Base-by-base conservation (phyloP, 2,797 vertebrate species). In the Poliocrania exsul region DNA sequence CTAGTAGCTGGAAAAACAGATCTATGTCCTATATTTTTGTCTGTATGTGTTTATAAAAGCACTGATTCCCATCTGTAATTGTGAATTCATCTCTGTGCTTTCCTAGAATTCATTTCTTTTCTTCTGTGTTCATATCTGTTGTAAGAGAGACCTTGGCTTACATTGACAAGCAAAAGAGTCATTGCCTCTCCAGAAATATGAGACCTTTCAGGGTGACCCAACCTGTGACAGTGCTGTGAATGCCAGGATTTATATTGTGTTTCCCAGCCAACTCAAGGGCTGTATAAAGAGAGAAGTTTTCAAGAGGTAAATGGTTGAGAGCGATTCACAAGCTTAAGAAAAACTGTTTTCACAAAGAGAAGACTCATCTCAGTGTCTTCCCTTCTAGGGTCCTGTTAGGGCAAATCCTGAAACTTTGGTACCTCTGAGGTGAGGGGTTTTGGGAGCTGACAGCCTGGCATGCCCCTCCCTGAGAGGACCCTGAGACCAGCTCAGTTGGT, bases 41-140 rank as follows among this genome's bases (percentile, higher is more conserved):
- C 66, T 70, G 5, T 60, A 14, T 65, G 29, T 79, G 28, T 89
- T 94, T 66, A 60, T 29, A 79, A 51, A 88, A 73, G 49, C 56
- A 38, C 40, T 2, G 1, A 50, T 69, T 90, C 84, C 56, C n/a
- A 13, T 64, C 51, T 77, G 33, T 53, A 80, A 69, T 58, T 62
- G 75, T 88, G 71, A 92, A 35, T 79, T 89, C 67, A 67, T 50
- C 33, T 28, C 67, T 56, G 13, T 71, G 78, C 81, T 89, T 89
- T 91, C 86, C 84, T 89, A 81, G 60, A 93, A 78, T 67, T 77
- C 57, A 38, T 92, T 80, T 80, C 25, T 91, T 94, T 89, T 79
- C 56, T 92, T 92, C 56, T 73, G 38, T 81, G 56, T 53, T 74
- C 2, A 6, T 60, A 25, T 62, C 74, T 94, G 71, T 42, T 85